Base-by-base conservation (phyloP, 2,113 vertebrate genomes). In the Gila orcuttii region DNA sequence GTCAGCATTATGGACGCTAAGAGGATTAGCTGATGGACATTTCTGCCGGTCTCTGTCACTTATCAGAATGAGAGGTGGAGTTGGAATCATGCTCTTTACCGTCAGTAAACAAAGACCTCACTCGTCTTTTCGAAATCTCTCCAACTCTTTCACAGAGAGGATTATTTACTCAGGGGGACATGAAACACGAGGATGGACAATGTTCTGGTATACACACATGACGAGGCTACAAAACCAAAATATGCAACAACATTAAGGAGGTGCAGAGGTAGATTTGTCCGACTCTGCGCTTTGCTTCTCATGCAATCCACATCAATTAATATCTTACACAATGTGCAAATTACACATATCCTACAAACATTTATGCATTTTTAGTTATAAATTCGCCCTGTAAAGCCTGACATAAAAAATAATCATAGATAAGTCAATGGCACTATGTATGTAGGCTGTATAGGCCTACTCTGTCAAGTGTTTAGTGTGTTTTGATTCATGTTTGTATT, bases 21-120 rank as follows among this genome's bases (percentile, higher is more conserved):
- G 94, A 94, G 94, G 94, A 95, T 95, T 95, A 94, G 90, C 89
- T 93, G 92, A 94, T 94, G 93, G 94, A 93, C 93, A 91, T 92
- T 93, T 93, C 91, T 94, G 92, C 89, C 91, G 84, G 89, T 91
- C 88, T 47, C 80, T 88, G 91, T 93, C 94, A 95, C 94, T 95
- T 95, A 94, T 94, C 91, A 91, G 92, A 95, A 94, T 95, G 94
- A 95, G 90, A 87, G 90, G 91, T 88, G 64, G 80, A 82, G 55
- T 86, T 92, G 89, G 74, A 90, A 86, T 86, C 88, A 80, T 62
- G 33, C 75, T 71, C 60, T 79, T 85, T 81, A 23, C 57, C 7
- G n/a, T 28, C 28, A 28, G 28, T 28, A 28, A 28, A 28, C 28
- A 28, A 28, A 28, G 28, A 28, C 19, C 3, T 47, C 62, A 3